phyloP scores from a whole-genome alignment of 2,797 vertebrate species.

The Phoebastria nigripes region DNA sequence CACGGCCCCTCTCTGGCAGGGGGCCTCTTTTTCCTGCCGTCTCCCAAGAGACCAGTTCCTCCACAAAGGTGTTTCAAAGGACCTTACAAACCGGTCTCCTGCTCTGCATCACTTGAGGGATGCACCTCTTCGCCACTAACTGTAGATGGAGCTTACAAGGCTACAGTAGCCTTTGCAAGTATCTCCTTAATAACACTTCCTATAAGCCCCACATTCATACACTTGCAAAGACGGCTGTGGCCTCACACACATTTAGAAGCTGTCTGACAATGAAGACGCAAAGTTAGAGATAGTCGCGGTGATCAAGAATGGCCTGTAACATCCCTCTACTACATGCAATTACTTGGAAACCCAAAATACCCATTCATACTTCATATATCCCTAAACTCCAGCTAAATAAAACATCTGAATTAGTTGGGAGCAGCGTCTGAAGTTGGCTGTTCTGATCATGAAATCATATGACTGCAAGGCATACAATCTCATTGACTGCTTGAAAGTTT shows the following conservation, averaged over 20 bases:
- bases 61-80: not conserved
- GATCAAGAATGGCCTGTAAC: not conserved
- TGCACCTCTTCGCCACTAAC: not conserved
- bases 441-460: not conserved
- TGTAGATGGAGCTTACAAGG: fast-evolving
- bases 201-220: not conserved
- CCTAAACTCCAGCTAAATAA: not conserved
- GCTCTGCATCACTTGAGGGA: not conserved
- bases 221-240: not conserved
- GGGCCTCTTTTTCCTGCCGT: too few relatives aligned
- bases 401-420: not conserved
- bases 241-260: not conserved
- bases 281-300: not conserved
- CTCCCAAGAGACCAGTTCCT: fast-evolving
- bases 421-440: not conserved
- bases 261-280: not conserved
- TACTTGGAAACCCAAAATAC: not conserved
- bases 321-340: not conserved
- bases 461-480: not conserved
- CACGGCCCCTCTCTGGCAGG: not conserved
- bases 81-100: not conserved
- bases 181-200: too few relatives aligned
- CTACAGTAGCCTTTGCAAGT: not conserved
- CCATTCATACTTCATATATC: not conserved
- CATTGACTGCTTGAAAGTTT: not conserved